phyloP scores from a whole-genome alignment of 2,113 vertebrate species.

The Catharus bicknelli region DNA sequence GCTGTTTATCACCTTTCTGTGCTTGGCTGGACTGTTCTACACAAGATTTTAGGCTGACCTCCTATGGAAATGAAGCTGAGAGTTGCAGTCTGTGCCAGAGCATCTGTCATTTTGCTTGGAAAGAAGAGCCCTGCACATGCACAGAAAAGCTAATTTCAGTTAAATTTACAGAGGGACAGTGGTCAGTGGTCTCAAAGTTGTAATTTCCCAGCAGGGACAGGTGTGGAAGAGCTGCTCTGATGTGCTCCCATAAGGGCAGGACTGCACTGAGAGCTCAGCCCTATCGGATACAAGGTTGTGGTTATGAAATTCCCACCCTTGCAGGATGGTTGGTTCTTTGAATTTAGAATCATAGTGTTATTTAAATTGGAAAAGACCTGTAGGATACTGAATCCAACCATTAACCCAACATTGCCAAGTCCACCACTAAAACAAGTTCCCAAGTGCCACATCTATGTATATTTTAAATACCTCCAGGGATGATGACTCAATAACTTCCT shows the following conservation, averaged over 20 bases:
- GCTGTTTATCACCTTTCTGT: background rate
- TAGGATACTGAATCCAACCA: background rate
- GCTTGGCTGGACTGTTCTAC: background rate
- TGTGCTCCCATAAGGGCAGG: background rate
- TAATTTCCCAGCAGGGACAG: background rate
- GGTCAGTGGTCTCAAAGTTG: background rate
- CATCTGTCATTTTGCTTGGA: background rate
- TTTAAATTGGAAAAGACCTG: background rate
- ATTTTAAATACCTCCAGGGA: background rate
- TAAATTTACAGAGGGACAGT: background rate
- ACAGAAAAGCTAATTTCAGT: background rate
- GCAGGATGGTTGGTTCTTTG: background rate
- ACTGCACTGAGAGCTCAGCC: background rate
- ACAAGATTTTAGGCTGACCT: background rate
- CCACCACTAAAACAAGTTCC: background rate
- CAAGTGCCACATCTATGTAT: background rate
- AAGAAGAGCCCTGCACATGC: background rate
- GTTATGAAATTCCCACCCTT: background rate
- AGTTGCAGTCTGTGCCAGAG: background rate
- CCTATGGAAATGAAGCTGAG: background rate
- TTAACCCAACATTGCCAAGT: background rate
- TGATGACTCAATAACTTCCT: background rate
- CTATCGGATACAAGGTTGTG: accelerated
- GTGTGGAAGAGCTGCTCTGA: background rate
- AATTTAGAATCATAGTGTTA: background rate